Evolutionary conservation across 1,140 invertebrate species (phyloP).

Genomic region (Hylaeus volcanicus): DNA sequence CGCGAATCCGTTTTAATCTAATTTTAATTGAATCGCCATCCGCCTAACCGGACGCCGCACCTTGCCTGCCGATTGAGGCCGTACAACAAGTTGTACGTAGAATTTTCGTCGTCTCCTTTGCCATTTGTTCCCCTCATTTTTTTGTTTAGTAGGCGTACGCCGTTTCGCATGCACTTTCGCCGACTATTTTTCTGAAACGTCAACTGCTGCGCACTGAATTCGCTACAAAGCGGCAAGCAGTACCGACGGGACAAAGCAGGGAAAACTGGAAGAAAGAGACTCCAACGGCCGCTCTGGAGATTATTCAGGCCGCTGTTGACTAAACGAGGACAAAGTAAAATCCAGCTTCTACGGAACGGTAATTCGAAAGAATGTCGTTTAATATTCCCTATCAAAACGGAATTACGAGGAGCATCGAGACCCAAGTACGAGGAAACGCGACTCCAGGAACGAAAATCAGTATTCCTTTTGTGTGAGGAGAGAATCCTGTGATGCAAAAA

Average conservation of each 20-base stretch:
- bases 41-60: not conserved
- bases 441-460: too few relatives aligned
- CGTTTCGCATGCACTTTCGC: not conserved
- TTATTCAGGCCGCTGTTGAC: not conserved
- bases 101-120: not conserved
- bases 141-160: not conserved
- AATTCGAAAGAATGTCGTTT: slow-evolving; percentile 21
- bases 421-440: too few relatives aligned
- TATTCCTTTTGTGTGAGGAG: too few relatives aligned
- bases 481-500: too few relatives aligned
- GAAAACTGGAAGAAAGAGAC: slow-evolving; percentile 39
- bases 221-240: slow-evolving; percentile 62
- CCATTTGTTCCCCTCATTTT: not conserved
- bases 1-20: slow-evolving; percentile 26
- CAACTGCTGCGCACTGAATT: slow-evolving; percentile 53
- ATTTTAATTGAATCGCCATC: slow-evolving; percentile 33
- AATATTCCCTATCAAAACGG: slow-evolving; percentile 17
- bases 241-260: slow-evolving; percentile 40
- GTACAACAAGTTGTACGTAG: slow-evolving; percentile 3
- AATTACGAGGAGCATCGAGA: not conserved
- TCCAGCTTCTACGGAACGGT: not conserved
- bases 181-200: slow-evolving; percentile 18
- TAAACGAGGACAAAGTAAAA: not conserved
- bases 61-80: not conserved
- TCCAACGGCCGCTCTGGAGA: not conserved